A percentile compares a stretch with the other conserved stretches of the same genome.
These are phyloP conservation scores for Butorides virescens DNA, from an alignment of 2,113 vertebrate species.

Conservation along the genomic window DNA sequence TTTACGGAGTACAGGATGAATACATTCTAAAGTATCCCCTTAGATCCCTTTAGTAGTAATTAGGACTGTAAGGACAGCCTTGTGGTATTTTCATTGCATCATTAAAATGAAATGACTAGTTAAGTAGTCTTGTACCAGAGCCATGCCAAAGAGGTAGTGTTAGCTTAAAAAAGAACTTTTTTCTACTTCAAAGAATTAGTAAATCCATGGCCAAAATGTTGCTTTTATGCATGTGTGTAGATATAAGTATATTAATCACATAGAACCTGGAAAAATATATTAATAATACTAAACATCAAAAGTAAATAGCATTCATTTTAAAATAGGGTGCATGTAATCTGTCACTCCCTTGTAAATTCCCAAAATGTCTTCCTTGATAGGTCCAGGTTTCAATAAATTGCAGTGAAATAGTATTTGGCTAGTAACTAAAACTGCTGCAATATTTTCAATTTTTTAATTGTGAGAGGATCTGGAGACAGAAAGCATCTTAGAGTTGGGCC, in stretches of 20 bases:
- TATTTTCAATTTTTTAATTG: neutral
- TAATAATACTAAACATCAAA: neutral
- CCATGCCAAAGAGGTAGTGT: neutral
- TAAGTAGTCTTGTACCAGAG: neutral
- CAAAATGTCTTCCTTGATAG: neutral
- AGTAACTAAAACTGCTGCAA: neutral
- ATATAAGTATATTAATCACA: neutral
- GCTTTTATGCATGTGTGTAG: neutral
- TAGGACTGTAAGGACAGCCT: conserved; percentile 3
- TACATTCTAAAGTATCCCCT: conserved; percentile 1
- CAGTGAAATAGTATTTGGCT: neutral
- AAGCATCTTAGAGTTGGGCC: neutral
- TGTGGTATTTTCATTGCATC: conserved; percentile 33
- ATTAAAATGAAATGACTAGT: conserved; percentile 33
- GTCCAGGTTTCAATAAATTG: neutral
- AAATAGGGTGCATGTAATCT: neutral
- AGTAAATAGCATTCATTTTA: neutral
- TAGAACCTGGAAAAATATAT: neutral
- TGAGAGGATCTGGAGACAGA: neutral
- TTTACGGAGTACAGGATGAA: neutral
- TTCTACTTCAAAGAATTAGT: neutral
- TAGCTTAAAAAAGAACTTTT: neutral
- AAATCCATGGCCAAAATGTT: neutral
- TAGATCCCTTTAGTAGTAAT: conserved; percentile 12
- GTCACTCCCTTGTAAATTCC: neutral